Evolutionary conservation across 2,888 invertebrate species (phyloP), one percentile per base, ranked within the genome.

Genomic region (Rotaria sp.): DNA sequence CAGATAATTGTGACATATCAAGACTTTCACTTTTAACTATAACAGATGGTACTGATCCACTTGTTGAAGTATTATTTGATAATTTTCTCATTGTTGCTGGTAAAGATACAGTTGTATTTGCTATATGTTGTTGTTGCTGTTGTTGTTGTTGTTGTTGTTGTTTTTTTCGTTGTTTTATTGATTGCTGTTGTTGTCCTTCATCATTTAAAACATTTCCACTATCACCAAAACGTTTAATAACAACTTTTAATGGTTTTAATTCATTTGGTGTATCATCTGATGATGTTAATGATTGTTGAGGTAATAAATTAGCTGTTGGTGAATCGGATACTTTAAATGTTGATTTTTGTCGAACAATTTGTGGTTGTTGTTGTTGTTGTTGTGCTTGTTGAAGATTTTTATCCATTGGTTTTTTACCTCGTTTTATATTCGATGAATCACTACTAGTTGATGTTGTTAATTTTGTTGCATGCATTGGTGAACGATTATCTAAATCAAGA

Each of bases 161-260:
- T 80, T 45, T 41, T 45, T 80, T 80, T 2, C 80, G 80, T 80
- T 80, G 80, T 45, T 80, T 80, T 26, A 80, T 80, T 13, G 45
- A 3, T 45, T 80, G 75, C 24, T 75, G 80, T 80, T 41, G 45
- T 45, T 80, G 80, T 26, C 26, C 1, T 80, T 45, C 80, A 41
- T 80, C 80, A 80, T 41, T 80, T 26, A 45, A 45, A n/a, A n/a
- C 26, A 80, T 35, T 80, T 26, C 45, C 80, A n/a, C 80, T n/a
- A n/a, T 45, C 80, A 3, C 80, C 80, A n/a, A 80, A 45, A 45
- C 80, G 80, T 80, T 80, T 80, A 13, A 80, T 80, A 45, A 80
- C 80, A 10, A 80, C 80, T 80, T 80, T 80, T 26, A 80, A 45
- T 10, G 80, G 45, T 45, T 80, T 80, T 13, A 80, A 80, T 45